Evolutionary conservation across 2,797 vertebrate genomes (phyloP).

Genomic region (Ctenopoma kingsleyae): DNA sequence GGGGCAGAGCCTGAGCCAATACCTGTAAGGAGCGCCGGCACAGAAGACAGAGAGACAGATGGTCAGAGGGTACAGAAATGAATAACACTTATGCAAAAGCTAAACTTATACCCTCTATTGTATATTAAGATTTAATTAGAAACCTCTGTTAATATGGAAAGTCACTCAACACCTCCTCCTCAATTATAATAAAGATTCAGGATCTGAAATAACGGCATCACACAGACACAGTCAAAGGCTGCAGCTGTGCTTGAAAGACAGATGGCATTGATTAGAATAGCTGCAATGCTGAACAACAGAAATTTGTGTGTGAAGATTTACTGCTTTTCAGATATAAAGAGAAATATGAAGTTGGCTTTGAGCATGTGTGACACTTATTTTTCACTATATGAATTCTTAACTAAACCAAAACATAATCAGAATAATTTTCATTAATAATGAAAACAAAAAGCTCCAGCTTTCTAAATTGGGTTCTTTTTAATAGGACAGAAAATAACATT

Average conservation of each 20-base stretch:
- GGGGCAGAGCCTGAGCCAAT: constrained; percentile 93
- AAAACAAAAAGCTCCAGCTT: neutral
- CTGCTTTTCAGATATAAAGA: no score
- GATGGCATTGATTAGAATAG: neutral
- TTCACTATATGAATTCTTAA: no score
- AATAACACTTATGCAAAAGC: constrained; percentile 1
- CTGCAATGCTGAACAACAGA: neutral
- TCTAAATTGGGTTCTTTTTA: neutral
- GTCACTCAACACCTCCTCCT: neutral
- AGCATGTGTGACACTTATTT: no score
- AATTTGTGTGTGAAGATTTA: neutral
- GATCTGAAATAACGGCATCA: neutral
- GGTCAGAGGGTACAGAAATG: constrained; percentile 9
- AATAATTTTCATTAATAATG: neutral
- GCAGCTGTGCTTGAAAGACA: neutral
- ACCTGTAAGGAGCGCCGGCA: constrained; percentile 76
- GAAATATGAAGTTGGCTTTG: no score
- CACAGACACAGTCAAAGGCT: neutral
- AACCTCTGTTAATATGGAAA: neutral
- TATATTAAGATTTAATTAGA: constrained; percentile 41
- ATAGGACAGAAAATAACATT: neutral
- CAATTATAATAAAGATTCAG: constrained; percentile 29
- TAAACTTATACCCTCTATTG: neutral
- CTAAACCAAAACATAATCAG: neutral
- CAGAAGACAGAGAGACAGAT: neutral